Evolutionary conservation across 2,797 vertebrate species (phyloP).

Genomic region (Neosilurus mollespiculum): DNA sequence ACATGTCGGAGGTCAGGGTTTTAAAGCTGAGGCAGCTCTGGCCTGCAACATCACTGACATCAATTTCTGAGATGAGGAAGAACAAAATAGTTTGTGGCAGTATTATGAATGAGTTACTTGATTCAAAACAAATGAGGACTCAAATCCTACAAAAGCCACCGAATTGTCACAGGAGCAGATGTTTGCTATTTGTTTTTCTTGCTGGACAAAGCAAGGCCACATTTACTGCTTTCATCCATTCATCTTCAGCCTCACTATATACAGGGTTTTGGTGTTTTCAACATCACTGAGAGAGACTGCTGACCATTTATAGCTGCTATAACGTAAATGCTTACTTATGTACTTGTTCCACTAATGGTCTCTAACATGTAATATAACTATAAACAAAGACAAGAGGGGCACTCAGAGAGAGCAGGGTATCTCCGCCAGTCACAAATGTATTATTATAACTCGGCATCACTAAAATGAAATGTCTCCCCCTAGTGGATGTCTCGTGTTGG

Average conservation of each 20-base stretch:
- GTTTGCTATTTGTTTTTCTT: background rate
- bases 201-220: background rate
- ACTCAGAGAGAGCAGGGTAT: too few relatives aligned
- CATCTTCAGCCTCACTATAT: too few relatives aligned
- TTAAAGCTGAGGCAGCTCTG: conserved; percentile 74
- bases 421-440: too few relatives aligned
- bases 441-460: too few relatives aligned
- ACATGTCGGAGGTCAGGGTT: conserved; percentile 70
- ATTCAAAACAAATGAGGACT: background rate
- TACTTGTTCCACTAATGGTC: background rate
- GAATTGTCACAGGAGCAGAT: background rate
- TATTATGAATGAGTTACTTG: background rate
- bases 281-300: background rate
- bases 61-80: conserved; percentile 13
- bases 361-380: too few relatives aligned
- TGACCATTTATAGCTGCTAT: background rate
- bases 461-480: too few relatives aligned
- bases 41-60: conserved; percentile 72
- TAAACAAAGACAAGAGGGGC: too few relatives aligned
- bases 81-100: background rate
- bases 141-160: background rate
- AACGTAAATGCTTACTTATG: background rate
- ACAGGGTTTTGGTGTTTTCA: background rate
- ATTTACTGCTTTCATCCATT: too few relatives aligned
- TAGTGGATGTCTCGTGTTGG: too few relatives aligned